These are phyloP conservation scores for Pachyrhynchus sulphureomaculatus DNA, from an alignment of 1,140 invertebrate genomes.

Conservation along the genomic window DNA sequence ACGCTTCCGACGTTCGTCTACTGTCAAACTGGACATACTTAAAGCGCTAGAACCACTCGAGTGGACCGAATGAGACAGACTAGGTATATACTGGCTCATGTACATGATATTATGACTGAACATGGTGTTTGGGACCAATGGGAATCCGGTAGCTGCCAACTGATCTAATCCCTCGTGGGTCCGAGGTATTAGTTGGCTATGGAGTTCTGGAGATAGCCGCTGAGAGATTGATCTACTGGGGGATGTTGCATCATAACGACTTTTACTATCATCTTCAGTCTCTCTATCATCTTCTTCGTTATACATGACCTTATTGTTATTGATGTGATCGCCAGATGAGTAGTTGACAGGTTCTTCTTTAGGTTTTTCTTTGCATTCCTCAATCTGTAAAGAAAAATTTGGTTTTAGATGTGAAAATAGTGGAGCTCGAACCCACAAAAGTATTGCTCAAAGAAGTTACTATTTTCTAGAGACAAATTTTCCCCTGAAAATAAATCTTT, in stretches of 20 bases:
- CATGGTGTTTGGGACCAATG: constrained; percentile 80
- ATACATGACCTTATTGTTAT: constrained; percentile 55
- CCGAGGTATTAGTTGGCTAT: constrained; percentile 43
- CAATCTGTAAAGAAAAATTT: constrained; percentile 40
- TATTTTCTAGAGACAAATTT: no score
- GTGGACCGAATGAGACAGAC: constrained; percentile 55
- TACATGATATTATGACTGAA: constrained; percentile 86
- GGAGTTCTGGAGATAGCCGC: constrained; percentile 46
- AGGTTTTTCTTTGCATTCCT: constrained; percentile 40
- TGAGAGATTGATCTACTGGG: constrained; percentile 41
- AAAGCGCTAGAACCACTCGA: constrained; percentile 59
- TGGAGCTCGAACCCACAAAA: no score
- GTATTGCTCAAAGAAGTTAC: no score
- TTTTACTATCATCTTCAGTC: constrained; percentile 41
- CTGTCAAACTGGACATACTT: constrained; percentile 61
- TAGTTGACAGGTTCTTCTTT: constrained; percentile 57
- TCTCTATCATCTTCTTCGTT: constrained; percentile 45
- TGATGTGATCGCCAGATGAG: constrained; percentile 54
- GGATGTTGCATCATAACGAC: constrained; percentile 42
- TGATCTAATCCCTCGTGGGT: constrained; percentile 52
- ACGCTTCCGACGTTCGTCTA: constrained; percentile 85
- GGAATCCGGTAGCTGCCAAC: constrained; percentile 63
- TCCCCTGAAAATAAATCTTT: no score
- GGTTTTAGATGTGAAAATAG: constrained; percentile 1
- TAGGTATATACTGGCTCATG: constrained; percentile 83